These are phyloP conservation scores for Nymphalis polychloros DNA, from an alignment of 2,888 invertebrate genomes.

Conservation along the genomic window DNA sequence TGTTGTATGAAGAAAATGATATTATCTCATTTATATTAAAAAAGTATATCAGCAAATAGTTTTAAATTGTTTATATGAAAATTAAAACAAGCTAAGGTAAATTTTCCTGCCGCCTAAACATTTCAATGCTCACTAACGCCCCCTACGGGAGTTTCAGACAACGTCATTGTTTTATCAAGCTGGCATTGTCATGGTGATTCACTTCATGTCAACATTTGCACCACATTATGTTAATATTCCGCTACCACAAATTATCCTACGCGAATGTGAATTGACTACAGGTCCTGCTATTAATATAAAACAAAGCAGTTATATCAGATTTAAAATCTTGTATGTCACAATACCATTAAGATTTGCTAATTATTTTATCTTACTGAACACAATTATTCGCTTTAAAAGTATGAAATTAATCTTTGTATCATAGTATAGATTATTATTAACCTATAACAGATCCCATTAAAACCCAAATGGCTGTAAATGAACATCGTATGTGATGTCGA, in stretches of 20 bases:
- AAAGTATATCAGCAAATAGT: background rate
- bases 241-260: slow-evolving; percentile 12
- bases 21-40: background rate
- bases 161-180: slow-evolving; percentile 61
- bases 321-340: slow-evolving; percentile 20
- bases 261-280: slow-evolving; percentile 9
- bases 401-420: background rate
- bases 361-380: slow-evolving; percentile 3
- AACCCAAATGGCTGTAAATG: slow-evolving; percentile 46
- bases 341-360: slow-evolving; percentile 14
- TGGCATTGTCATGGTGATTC: slow-evolving; percentile 76
- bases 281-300: background rate
- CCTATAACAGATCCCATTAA: background rate
- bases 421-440: background rate
- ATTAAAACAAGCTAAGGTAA: slow-evolving; percentile 8
- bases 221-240: slow-evolving; percentile 26
- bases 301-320: background rate
- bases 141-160: slow-evolving; percentile 57
- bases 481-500: slow-evolving; percentile 65
- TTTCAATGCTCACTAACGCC: slow-evolving; percentile 57
- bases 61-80: background rate
- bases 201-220: slow-evolving; percentile 50
- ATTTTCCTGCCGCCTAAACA: slow-evolving; percentile 21
- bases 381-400: background rate
- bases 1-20: too few relatives aligned